Evolutionary conservation across 1,140 invertebrate genomes (phyloP).

Genomic region (Geopemphigus sp.): DNA sequence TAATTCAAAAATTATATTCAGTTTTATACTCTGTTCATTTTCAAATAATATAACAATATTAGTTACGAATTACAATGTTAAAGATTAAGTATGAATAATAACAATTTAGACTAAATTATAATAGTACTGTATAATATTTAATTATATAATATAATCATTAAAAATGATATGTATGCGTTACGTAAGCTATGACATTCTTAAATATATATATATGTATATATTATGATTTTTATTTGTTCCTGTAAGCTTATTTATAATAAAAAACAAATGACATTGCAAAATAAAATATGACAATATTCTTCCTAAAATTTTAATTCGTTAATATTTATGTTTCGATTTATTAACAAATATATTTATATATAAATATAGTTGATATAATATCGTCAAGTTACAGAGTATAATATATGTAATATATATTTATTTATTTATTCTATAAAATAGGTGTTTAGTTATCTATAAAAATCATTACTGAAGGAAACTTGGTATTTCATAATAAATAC

Average conservation of each 20-base stretch:
- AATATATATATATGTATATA: background rate
- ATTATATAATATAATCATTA: background rate
- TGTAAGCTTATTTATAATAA: constrained; percentile 3
- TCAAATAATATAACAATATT: constrained; percentile 23
- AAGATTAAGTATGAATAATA: constrained; percentile 21
- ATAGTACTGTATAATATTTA: too few relatives aligned
- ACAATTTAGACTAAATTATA: constrained; percentile 4
- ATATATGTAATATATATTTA: background rate
- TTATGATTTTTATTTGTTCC: background rate
- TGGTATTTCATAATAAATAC: background rate
- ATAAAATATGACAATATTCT: background rate
- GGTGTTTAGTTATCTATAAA: background rate
- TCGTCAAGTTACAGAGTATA: constrained; percentile 1
- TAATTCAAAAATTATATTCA: background rate
- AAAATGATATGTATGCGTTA: constrained; percentile 42
- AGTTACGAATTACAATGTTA: constrained; percentile 11
- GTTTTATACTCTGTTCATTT: background rate
- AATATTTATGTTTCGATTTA: constrained; percentile 8
- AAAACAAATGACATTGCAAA: background rate
- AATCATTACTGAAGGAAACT: background rate
- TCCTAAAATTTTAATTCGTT: too few relatives aligned
- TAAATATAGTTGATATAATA: constrained; percentile 6
- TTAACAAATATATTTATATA: background rate
- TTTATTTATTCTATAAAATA: constrained; percentile 6
- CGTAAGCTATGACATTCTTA: constrained; percentile 22